phyloP scores from a whole-genome alignment of 2,113 vertebrate genomes.

The Uropsilus gracilis region DNA sequence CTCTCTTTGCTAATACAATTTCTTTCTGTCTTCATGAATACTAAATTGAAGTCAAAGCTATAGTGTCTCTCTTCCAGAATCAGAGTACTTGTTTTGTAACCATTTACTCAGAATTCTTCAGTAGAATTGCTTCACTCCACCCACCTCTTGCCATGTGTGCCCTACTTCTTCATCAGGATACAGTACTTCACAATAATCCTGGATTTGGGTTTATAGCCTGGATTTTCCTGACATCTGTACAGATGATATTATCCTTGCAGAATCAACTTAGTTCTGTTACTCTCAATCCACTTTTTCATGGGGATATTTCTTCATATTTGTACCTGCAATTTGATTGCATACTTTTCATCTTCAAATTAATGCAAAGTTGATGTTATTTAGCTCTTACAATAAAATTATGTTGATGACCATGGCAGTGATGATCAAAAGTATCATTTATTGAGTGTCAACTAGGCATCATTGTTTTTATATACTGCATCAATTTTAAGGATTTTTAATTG shows the following conservation, averaged over 20 bases:
- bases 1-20: neutral
- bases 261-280: neutral
- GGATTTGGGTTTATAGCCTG: neutral
- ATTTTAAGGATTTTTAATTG: conserved; percentile 22
- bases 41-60: neutral
- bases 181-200: neutral
- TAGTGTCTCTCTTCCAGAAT: neutral
- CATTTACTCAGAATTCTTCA: neutral
- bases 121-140: neutral
- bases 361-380: neutral
- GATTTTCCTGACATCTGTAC: neutral
- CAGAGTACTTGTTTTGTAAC: neutral
- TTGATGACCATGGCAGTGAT: neutral
- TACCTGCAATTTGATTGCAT: neutral
- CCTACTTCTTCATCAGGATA: conserved; percentile 18
- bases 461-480: neutral
- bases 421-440: neutral
- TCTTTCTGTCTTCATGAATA: neutral
- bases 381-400: neutral
- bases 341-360: neutral
- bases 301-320: neutral
- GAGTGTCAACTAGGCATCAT: neutral
- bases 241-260: neutral
- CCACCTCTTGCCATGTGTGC: neutral
- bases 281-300: neutral